Evolutionary conservation across 2,797 vertebrate species (phyloP).

Genomic region (Masticophis lateralis): DNA sequence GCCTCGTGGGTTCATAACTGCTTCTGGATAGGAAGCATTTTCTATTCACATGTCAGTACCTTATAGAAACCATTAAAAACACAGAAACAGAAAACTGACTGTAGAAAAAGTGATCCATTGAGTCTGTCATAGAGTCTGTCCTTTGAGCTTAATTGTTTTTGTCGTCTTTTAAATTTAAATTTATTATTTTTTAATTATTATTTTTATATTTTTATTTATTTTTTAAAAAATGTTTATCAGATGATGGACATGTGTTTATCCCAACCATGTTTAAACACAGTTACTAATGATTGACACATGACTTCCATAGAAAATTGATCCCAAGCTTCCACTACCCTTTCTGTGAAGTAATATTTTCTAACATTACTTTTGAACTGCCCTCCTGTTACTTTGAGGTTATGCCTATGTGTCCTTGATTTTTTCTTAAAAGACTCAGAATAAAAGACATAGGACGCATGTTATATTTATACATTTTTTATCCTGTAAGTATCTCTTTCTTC

Average conservation of each 20-base stretch:
- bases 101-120: background rate
- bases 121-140: background rate
- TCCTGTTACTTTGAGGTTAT: background rate
- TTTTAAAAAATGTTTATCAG: background rate
- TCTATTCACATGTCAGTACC: constrained; percentile 52
- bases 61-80: constrained; percentile 68
- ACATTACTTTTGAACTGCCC: background rate
- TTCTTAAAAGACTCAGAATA: background rate
- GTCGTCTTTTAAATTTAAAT: no score
- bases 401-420: background rate
- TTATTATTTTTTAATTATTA: no score
- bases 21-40: background rate
- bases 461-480: background rate
- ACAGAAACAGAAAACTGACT: background rate
- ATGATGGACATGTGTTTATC: background rate
- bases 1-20: background rate
- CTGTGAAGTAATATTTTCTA: background rate
- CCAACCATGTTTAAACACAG: background rate
- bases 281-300: background rate
- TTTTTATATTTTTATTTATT: no score
- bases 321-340: background rate
- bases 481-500: constrained; percentile 29
- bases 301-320: background rate
- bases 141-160: background rate
- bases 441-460: background rate